Evolutionary conservation across 2,888 invertebrate species (phyloP), one percentile per base, ranked within the genome.

Genomic region (Rotaria macrura): DNA sequence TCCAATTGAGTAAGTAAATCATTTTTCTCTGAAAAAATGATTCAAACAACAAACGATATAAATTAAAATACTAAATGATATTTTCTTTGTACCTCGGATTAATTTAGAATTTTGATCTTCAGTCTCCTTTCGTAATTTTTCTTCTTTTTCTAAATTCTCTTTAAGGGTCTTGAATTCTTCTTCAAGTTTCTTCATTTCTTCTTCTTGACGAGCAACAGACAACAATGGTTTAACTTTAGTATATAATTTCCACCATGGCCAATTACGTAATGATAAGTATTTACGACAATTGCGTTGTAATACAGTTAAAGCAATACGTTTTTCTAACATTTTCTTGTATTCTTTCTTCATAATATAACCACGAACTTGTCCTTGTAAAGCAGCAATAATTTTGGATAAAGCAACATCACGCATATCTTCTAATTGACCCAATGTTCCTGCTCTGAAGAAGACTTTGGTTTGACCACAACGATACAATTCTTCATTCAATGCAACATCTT

Each of bases 401-500:
- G 97, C 96, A 92, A 98, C 98, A 92, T 99, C 99, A 94, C 99
- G 96, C 93, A 98, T 93, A 93, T 99, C 99, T 92, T 99, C 99
- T 94, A 99, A 95, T 93, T 96, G 96, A 95, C 99, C 99, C 93
- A 99, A 93, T 92, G 98, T 97, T 93, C 99, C 99, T 90, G 99
- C 98, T 91, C 98, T 96, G 96, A 99, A 99, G 96, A 99, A 99
- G 94, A 97, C 97, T 95, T 99, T 99, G 88, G 97, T 99, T 92
- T 95, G 95, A 92, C 99, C 99, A 92, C 97, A 94, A 93, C 96
- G 94, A 93, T 96, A 99, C 92, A 94, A 94, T 92, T 97, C 97
- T 88, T 94, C 93, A 92, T 96, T 96, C 92, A 99, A 93, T 91
- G 93, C 93, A 65, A 92, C 90, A 29, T 86, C 86, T 79, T 89